Percentiles rank a stretch among this genome's conserved stretches.
Evolutionary conservation across 2,888 invertebrate genomes (phyloP).

Genomic region (Lasioglossum lativentre): DNA sequence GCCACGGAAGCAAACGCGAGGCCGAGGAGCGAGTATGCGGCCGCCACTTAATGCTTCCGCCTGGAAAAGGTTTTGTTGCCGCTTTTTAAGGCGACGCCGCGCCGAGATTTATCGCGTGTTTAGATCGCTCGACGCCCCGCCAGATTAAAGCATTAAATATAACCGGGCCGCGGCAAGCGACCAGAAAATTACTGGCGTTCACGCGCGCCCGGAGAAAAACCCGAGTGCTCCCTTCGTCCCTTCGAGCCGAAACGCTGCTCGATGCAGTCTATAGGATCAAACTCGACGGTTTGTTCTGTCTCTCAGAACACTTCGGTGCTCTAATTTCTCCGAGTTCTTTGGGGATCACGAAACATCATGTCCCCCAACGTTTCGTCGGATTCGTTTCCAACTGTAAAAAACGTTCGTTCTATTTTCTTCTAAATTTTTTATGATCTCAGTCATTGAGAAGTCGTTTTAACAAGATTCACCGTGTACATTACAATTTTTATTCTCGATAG

Average conservation of each 20-base stretch:
- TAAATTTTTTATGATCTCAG: neutral
- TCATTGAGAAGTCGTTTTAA: neutral
- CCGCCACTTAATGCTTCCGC: conserved; percentile 81
- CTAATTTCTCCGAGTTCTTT: neutral
- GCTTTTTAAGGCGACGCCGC: conserved; percentile 74
- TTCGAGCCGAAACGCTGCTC: neutral
- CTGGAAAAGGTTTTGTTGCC: conserved; percentile 72
- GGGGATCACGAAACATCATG: neutral
- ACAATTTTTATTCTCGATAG: too few relatives aligned
- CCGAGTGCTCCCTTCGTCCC: conserved; percentile 2
- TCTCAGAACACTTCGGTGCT: neutral
- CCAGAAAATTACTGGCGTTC: conserved; percentile 67
- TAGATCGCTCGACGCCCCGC: conserved; percentile 76
- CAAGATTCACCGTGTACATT: too few relatives aligned
- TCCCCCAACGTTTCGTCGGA: neutral
- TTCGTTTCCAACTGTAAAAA: neutral
- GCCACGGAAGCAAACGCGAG: conserved; percentile 56
- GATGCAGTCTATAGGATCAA: neutral
- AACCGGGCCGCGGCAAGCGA: conserved; percentile 45
- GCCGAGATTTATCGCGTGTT: conserved; percentile 80
- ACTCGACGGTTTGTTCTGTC: neutral
- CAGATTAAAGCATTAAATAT: conserved; percentile 76
- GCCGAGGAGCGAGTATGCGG: conserved; percentile 47
- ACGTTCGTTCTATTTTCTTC: neutral
- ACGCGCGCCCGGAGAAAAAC: conserved; percentile 28